Percentiles rank a stretch among this genome's conserved stretches.
phyloP scores from a whole-genome alignment of 2,888 invertebrate species.

The Ellobium chinense region DNA sequence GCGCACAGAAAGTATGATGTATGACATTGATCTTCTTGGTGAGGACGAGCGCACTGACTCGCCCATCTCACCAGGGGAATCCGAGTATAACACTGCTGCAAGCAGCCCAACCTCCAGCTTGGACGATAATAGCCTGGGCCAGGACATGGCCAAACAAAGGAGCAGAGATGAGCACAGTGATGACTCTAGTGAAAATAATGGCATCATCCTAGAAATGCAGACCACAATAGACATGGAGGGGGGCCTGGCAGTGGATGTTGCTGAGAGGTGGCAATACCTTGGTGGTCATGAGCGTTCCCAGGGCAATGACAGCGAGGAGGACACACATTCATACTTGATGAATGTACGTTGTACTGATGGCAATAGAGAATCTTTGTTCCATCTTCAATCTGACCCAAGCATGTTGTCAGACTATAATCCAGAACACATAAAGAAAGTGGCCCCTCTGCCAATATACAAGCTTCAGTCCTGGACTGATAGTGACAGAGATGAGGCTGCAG shows the following conservation, averaged over 20 bases:
- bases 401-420: not conserved
- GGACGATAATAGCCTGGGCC: too few species aligned
- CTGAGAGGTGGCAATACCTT: constrained; percentile 20
- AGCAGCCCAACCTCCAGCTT: constrained; percentile 59
- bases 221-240: constrained; percentile 19
- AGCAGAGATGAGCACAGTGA: constrained; percentile 11
- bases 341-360: not conserved
- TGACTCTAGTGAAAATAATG: constrained; percentile 19
- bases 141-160: not conserved
- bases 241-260: not conserved
- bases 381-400: not conserved
- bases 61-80: constrained; percentile 53
- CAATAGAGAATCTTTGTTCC: not conserved
- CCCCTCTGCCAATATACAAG: not conserved
- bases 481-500: too few species aligned
- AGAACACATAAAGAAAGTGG: not conserved
- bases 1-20: constrained; percentile 87
- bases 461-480: not conserved
- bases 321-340: not conserved
- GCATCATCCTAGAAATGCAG: constrained; percentile 2
- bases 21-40: constrained; percentile 56
- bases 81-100: constrained; percentile 66
- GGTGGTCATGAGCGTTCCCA: not conserved
- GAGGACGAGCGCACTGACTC: constrained; percentile 46
- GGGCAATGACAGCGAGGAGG: not conserved